A percentile compares a stretch with the other conserved stretches of the same genome.
phyloP scores from a whole-genome alignment of 2,797 vertebrate genomes.

The Fratercula arctica region DNA sequence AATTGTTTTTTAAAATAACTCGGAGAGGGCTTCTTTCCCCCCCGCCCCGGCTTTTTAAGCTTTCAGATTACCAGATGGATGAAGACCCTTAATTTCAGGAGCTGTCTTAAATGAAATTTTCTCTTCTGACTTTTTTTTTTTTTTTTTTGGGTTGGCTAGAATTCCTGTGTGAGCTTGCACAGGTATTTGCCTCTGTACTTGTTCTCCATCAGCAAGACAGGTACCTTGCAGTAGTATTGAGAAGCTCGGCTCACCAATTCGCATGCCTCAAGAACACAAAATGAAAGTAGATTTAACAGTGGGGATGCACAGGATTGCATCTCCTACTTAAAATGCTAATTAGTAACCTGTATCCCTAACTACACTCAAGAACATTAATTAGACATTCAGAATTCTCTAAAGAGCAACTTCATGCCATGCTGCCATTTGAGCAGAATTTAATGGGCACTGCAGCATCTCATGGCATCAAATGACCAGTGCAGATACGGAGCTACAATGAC shows the following conservation, averaged over 20 bases:
- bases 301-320: slow-evolving; percentile 10
- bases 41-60: neutral
- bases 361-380: slow-evolving; percentile 47
- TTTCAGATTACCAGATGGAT: slow-evolving; percentile 60
- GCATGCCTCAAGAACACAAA: neutral
- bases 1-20: neutral
- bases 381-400: slow-evolving; percentile 49
- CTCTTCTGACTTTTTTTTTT: neutral
- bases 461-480: slow-evolving; percentile 9
- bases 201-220: neutral
- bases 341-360: slow-evolving; percentile 60
- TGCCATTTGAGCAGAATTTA: slow-evolving; percentile 53
- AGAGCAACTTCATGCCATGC: slow-evolving; percentile 39
- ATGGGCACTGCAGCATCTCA: slow-evolving; percentile 14
- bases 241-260: slow-evolving; percentile 2
- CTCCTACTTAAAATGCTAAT: slow-evolving; percentile 62
- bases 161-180: neutral
- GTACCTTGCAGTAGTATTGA: neutral
- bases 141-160: neutral
- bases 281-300: slow-evolving; percentile 21
- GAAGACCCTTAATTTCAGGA: slow-evolving; percentile 56
- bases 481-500: neutral
- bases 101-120: neutral
- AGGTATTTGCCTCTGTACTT: neutral
- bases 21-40: neutral